These are phyloP conservation scores for Terrapene triunguis DNA, from an alignment of 2,113 vertebrate species.

Conservation along the genomic window DNA sequence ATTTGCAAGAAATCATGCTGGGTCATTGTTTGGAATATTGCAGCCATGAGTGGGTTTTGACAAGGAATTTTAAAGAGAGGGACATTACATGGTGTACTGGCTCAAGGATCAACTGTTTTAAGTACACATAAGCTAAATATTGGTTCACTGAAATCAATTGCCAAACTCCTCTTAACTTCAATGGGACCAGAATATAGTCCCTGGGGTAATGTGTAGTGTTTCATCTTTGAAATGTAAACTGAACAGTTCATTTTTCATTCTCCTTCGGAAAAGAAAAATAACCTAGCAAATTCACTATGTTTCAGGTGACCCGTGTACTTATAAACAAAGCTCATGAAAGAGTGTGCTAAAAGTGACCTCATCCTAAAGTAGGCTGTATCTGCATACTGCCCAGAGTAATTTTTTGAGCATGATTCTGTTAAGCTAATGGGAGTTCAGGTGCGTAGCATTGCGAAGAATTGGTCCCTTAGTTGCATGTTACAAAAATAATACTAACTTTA, in stretches of 20 bases:
- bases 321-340: neutral
- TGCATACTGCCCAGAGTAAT: neutral
- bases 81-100: neutral
- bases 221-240: neutral
- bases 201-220: neutral
- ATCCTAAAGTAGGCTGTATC: neutral
- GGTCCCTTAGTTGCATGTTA: neutral
- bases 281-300: neutral
- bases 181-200: neutral
- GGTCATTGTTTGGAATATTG: neutral
- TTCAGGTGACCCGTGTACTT: neutral
- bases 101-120: neutral
- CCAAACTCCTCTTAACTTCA: neutral
- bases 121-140: neutral
- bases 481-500: neutral
- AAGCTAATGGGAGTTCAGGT: neutral
- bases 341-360: neutral
- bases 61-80: neutral
- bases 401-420: neutral
- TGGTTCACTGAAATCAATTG: neutral
- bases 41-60: neutral
- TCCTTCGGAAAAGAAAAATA: neutral
- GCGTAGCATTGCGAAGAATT: neutral
- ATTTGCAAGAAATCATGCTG: neutral
- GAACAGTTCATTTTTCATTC: neutral